Percentiles rank a stretch among this genome's conserved stretches.
Evolutionary conservation across 2,888 invertebrate species (phyloP).

Genomic region (Dynastes hyllus): DNA sequence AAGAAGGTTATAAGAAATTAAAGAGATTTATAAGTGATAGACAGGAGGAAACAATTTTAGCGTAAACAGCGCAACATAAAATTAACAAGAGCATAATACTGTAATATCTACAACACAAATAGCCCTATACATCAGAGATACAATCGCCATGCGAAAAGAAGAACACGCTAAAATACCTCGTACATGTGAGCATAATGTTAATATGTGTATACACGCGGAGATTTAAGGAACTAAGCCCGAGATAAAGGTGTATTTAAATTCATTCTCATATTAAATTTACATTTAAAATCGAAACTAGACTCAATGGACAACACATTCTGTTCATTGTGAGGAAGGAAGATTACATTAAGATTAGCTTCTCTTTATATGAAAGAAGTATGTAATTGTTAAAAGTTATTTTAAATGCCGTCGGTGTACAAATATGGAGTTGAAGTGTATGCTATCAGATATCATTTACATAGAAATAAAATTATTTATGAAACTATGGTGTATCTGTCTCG

Average conservation of each 20-base stretch:
- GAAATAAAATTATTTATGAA: constrained; percentile 58
- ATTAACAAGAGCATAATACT: not conserved
- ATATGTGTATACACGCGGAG: constrained; percentile 30
- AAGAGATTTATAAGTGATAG: no score
- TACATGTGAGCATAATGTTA: constrained; percentile 25
- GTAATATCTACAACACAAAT: constrained; percentile 6
- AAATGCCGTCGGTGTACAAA: constrained; percentile 55
- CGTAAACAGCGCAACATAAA: not conserved
- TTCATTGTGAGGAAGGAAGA: constrained; percentile 52
- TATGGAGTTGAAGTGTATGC: constrained; percentile 55
- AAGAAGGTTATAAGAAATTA: no score
- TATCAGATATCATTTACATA: constrained; percentile 59
- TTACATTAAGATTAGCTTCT: constrained; percentile 51
- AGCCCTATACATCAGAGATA: constrained; percentile 18
- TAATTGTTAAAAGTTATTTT: constrained; percentile 56
- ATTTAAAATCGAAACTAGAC: constrained; percentile 52
- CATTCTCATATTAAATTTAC: constrained; percentile 43
- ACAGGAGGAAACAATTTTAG: no score
- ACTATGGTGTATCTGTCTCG: constrained; percentile 48
- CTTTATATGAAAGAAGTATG: constrained; percentile 50
- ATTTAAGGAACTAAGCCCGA: constrained; percentile 42
- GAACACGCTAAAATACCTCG: not conserved
- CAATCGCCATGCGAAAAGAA: constrained; percentile 13
- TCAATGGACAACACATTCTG: constrained; percentile 50
- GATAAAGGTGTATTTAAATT: constrained; percentile 40